Evolutionary conservation across 2,113 vertebrate species (phyloP).

Genomic region (Uropsilus gracilis): DNA sequence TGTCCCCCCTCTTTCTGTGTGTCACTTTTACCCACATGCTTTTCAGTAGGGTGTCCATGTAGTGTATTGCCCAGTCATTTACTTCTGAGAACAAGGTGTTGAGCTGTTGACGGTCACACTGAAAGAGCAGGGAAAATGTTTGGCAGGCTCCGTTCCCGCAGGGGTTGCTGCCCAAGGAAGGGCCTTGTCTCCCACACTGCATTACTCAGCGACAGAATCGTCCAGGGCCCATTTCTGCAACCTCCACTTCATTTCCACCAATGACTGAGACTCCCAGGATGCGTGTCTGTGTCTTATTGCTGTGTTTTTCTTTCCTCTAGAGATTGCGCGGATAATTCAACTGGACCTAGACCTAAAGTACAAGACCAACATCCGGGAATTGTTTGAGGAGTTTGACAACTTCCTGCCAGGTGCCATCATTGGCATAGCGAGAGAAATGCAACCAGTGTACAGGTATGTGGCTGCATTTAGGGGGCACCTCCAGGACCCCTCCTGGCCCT

Average conservation of each 20-base stretch:
- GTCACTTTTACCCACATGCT: not conserved
- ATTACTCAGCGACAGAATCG: not conserved
- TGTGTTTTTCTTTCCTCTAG: constrained; percentile 82
- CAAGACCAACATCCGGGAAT: constrained; percentile 93
- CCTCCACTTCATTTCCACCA: not conserved
- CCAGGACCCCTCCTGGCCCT: not conserved
- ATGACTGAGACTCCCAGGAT: not conserved
- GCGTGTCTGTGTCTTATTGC: not conserved
- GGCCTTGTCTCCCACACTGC: not conserved
- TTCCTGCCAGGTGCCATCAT: constrained; percentile 92
- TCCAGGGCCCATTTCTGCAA: not conserved
- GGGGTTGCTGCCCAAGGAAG: not conserved
- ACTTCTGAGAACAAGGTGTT: not conserved
- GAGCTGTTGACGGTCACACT: not conserved
- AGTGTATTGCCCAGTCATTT: not conserved
- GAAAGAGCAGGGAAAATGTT: not conserved
- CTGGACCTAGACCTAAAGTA: constrained; percentile 96
- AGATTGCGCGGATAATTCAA: constrained; percentile 92
- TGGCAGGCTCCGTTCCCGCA: not conserved
- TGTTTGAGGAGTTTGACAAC: constrained; percentile 94
- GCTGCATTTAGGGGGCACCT: not conserved
- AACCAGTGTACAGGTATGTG: constrained; percentile 96
- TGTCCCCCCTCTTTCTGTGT: not conserved
- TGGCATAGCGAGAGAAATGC: constrained; percentile 96
- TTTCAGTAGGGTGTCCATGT: not conserved